These are phyloP conservation scores for Drosophila kambysellisi DNA, from an alignment of 2,888 invertebrate species.

Conservation along the genomic window DNA sequence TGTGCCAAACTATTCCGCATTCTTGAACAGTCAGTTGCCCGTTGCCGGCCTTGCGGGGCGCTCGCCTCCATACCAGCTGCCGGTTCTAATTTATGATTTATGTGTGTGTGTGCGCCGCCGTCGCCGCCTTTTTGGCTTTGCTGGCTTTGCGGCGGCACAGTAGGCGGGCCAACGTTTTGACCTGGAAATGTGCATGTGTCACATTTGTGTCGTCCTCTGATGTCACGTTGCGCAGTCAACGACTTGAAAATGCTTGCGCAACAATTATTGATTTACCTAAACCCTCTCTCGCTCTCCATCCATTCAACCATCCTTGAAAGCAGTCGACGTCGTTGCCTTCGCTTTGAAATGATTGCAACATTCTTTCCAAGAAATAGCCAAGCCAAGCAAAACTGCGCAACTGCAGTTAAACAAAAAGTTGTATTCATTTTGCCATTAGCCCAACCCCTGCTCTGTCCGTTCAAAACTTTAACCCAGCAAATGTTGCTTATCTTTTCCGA, in stretches of 20 bases:
- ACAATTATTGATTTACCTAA: slow-evolving; percentile 56
- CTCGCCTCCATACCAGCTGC: slow-evolving; percentile 60
- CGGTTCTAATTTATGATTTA: slow-evolving; percentile 76
- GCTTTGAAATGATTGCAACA: slow-evolving; percentile 50
- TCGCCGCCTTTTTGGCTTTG: slow-evolving; percentile 29
- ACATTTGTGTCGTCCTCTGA: slow-evolving; percentile 38
- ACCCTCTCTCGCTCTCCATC: slow-evolving; percentile 4
- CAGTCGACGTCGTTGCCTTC: slow-evolving; percentile 8
- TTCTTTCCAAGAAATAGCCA: slow-evolving; percentile 62
- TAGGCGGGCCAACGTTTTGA: slow-evolving; percentile 65
- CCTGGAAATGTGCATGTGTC: slow-evolving; percentile 67
- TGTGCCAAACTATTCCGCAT: slow-evolving; percentile 72
- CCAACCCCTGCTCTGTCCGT: slow-evolving; percentile 1
- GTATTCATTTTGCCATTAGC: slow-evolving; percentile 46
- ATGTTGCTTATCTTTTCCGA: slow-evolving; percentile 58
- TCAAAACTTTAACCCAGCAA: slow-evolving; percentile 9
- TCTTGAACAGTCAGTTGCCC: slow-evolving; percentile 43
- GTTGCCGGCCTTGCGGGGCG: slow-evolving; percentile 51
- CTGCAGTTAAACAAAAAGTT: slow-evolving; percentile 56
- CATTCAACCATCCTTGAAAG: slow-evolving; percentile 2
- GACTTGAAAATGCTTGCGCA: slow-evolving; percentile 68
- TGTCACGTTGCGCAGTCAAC: slow-evolving; percentile 59
- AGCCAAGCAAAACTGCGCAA: slow-evolving; percentile 29
- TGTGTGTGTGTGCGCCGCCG: slow-evolving; percentile 32
- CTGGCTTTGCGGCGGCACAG: slow-evolving; percentile 46